phyloP scores from a whole-genome alignment of 2,888 invertebrate species.

The Andrena bucephala region DNA sequence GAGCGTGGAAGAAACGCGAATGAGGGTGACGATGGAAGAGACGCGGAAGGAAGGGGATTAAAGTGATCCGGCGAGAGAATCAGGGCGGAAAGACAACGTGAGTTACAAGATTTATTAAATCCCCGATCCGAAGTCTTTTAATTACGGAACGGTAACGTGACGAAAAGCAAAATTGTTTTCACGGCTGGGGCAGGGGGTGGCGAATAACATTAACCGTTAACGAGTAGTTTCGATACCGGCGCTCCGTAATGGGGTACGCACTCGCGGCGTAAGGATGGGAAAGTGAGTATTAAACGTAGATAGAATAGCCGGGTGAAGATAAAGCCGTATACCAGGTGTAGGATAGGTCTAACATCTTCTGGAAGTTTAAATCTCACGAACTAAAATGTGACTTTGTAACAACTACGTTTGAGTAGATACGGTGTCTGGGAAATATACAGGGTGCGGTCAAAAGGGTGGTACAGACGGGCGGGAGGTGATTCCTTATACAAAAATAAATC shows the following conservation, averaged over 20 bases:
- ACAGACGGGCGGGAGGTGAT: too few relatives aligned
- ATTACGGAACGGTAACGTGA: constrained; percentile 51
- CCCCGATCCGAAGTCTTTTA: constrained; percentile 54
- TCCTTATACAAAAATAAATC: too few relatives aligned
- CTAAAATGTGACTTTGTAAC: too few relatives aligned
- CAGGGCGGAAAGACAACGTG: constrained; percentile 64
- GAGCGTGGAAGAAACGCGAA: constrained; percentile 23
- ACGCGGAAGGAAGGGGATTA: constrained; percentile 44
- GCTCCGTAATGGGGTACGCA: constrained; percentile 11
- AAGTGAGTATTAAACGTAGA: constrained; percentile 57
- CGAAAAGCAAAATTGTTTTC: constrained; percentile 52
- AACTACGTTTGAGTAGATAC: too few relatives aligned
- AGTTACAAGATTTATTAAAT: constrained; percentile 64
- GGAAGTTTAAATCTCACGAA: too few relatives aligned
- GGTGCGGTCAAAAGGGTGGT: too few relatives aligned
- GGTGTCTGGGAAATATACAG: too few relatives aligned
- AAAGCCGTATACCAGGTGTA: constrained; percentile 2
- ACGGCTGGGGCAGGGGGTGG: not conserved
- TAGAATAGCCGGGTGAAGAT: constrained; percentile 48
- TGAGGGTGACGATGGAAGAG: constrained; percentile 29
- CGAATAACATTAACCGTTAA: constrained; percentile 53
- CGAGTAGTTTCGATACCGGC: constrained; percentile 52
- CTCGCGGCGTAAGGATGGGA: constrained; percentile 36
- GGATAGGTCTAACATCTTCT: too few relatives aligned
- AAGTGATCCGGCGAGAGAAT: constrained; percentile 65